Conservation (phyloP, 2,888 invertebrate genomes). For the Pseudanteris insignis region DNA sequence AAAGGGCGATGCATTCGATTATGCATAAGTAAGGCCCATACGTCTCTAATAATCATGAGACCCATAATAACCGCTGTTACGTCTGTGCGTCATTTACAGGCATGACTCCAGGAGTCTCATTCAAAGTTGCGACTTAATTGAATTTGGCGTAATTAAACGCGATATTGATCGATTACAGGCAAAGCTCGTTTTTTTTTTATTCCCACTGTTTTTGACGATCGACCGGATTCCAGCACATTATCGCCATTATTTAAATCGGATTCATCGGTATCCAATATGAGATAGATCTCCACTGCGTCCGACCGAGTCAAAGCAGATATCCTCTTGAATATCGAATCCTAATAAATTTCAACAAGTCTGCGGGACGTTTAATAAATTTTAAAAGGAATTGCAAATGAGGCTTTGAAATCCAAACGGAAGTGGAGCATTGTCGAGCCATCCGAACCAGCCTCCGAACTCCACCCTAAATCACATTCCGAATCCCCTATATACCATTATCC, state of each 20-base stretch:
- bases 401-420: conserved; percentile 36
- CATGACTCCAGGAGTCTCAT: too few species aligned
- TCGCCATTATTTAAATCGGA: conserved; percentile 35
- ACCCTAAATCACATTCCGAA: conserved; percentile 40
- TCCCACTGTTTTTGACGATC: conserved; percentile 3
- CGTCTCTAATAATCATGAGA: conserved; percentile 12
- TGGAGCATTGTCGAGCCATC: conserved; percentile 37
- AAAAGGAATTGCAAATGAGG: conserved; percentile 44
- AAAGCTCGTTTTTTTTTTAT: conserved; percentile 4
- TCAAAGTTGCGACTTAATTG: conserved; percentile 11
- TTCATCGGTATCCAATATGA: conserved; percentile 36
- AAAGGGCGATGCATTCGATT: conserved; percentile 37
- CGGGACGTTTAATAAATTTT: conserved; percentile 42
- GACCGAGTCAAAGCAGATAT: conserved; percentile 37
- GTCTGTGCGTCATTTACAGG: conserved; percentile 2
- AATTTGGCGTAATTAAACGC: too few species aligned
- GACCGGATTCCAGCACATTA: conserved; percentile 16
- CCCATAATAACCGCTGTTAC: conserved; percentile 4
- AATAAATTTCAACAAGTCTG: conserved; percentile 44
- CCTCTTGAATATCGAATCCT: conserved; percentile 44
- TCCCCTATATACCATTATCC: conserved; percentile 27
- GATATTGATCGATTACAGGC: too few species aligned
- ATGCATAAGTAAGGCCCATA: conserved; percentile 29
- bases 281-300: conserved; percentile 26
- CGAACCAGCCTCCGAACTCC: conserved; percentile 28